Evolutionary conservation across 2,797 vertebrate genomes (phyloP).

Genomic region (Champsocephalus gunnari): DNA sequence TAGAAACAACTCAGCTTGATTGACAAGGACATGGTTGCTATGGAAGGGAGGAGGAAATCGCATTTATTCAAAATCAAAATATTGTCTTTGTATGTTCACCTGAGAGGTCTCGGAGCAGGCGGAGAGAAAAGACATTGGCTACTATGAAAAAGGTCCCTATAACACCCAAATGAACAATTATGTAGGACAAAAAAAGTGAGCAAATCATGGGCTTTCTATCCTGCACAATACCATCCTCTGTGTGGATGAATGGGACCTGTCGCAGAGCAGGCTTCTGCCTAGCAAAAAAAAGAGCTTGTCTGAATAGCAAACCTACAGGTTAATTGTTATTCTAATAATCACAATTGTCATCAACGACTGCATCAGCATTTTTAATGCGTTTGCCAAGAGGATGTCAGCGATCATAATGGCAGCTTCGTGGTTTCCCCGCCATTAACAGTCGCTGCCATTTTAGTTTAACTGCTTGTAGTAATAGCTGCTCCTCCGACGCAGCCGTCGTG

Average conservation of each 20-base stretch:
- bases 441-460: slow-evolving; percentile 72
- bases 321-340: slow-evolving; percentile 68
- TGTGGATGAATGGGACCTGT: slow-evolving; percentile 49
- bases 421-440: slow-evolving; percentile 62
- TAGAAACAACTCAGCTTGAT: slow-evolving; percentile 41
- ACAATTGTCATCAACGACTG: slow-evolving; percentile 56
- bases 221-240: slow-evolving; percentile 27
- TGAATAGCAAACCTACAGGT: slow-evolving; percentile 56
- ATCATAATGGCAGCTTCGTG: slow-evolving; percentile 48
- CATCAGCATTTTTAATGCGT: slow-evolving; percentile 49
- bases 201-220: slow-evolving; percentile 47
- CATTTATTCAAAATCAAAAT: slow-evolving; percentile 17
- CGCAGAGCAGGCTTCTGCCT: slow-evolving; percentile 28
- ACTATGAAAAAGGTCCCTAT: slow-evolving; percentile 17
- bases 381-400: slow-evolving; percentile 48
- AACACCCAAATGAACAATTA: slow-evolving; percentile 48
- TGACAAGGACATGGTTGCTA: slow-evolving; percentile 41
- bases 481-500: slow-evolving; percentile 16
- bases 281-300: slow-evolving; percentile 21
- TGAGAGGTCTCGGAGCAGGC: background rate
- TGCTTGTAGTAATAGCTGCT: slow-evolving; percentile 65
- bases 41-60: slow-evolving; percentile 39
- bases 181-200: slow-evolving; percentile 36
- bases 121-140: slow-evolving; percentile 6
- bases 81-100: slow-evolving; percentile 7